phyloP scores from a whole-genome alignment of 2,888 invertebrate genomes.

The Neelides folsomi region DNA sequence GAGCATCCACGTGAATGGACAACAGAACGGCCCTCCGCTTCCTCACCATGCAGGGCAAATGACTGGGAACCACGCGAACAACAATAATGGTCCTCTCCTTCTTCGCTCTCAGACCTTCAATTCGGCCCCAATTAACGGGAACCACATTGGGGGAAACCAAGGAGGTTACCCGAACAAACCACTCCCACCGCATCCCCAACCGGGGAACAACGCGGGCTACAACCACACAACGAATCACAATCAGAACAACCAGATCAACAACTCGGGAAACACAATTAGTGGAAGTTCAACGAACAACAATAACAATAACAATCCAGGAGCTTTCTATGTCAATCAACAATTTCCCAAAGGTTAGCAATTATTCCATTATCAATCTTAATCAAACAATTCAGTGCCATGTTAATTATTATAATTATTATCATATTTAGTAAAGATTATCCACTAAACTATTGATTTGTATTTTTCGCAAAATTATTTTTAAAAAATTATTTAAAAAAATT shows the following conservation, averaged over 20 bases:
- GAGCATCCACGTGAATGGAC: slow-evolving; percentile 60
- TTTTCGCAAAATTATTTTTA: no score
- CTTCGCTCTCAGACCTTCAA: slow-evolving; percentile 4
- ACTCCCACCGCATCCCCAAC: slow-evolving; percentile 27
- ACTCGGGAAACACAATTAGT: slow-evolving; percentile 8
- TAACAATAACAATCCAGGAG: slow-evolving; percentile 13
- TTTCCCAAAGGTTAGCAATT: slow-evolving; percentile 26
- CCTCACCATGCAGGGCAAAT: not conserved
- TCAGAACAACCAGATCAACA: slow-evolving; percentile 1
- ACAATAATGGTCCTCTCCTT: slow-evolving; percentile 2
- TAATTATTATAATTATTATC: no score
- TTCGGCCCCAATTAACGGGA: not conserved
- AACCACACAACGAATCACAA: slow-evolving; percentile 12
- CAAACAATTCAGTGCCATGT: no score
- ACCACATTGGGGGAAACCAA: not conserved
- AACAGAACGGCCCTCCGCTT: slow-evolving; percentile 30
- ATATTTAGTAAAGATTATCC: no score
- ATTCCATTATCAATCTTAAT: not conserved
- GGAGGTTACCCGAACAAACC: slow-evolving; percentile 27
- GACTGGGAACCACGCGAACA: not conserved
- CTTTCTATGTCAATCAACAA: slow-evolving; percentile 29
- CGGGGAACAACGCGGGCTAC: slow-evolving; percentile 6
- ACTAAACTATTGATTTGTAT: no score
- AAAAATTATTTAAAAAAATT: no score
- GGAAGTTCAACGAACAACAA: slow-evolving; percentile 9